Conservation (phyloP, 2,113 vertebrate species). For the Rhegmatorhina hoffmannsi region DNA sequence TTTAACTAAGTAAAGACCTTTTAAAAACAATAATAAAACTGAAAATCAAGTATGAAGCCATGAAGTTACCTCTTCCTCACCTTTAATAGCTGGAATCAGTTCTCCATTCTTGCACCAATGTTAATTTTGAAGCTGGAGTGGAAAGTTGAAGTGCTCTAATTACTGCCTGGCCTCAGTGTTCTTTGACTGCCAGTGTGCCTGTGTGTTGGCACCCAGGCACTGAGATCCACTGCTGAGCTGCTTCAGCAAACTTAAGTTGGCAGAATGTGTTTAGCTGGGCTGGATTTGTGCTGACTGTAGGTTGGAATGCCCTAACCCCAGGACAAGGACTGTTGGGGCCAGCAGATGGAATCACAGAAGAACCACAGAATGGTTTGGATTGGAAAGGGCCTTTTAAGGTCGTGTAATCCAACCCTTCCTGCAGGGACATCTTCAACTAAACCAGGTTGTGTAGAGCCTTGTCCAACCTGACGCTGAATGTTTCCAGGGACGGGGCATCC, state of each 20-base stretch:
- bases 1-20: neutral
- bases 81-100: neutral
- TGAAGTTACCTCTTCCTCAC: neutral
- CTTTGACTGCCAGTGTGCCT: accelerated
- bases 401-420: neutral
- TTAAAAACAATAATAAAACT: neutral
- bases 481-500: neutral
- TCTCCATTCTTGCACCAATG: neutral
- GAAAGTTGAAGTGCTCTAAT: neutral
- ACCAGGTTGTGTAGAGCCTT: neutral
- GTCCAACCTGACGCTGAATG: neutral
- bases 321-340: neutral
- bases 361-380: neutral
- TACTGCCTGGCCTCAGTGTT: neutral
- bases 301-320: neutral
- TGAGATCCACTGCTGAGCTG: neutral
- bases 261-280: neutral
- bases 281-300: neutral
- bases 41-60: neutral
- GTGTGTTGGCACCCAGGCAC: neutral
- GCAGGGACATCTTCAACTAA: neutral
- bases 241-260: neutral
- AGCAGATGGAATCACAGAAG: neutral
- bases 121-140: neutral
- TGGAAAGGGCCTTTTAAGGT: neutral